A percentile compares a stretch with the other conserved stretches of the same genome.
phyloP scores from a whole-genome alignment of 2,888 invertebrate genomes.

The Aquatica leii region DNA sequence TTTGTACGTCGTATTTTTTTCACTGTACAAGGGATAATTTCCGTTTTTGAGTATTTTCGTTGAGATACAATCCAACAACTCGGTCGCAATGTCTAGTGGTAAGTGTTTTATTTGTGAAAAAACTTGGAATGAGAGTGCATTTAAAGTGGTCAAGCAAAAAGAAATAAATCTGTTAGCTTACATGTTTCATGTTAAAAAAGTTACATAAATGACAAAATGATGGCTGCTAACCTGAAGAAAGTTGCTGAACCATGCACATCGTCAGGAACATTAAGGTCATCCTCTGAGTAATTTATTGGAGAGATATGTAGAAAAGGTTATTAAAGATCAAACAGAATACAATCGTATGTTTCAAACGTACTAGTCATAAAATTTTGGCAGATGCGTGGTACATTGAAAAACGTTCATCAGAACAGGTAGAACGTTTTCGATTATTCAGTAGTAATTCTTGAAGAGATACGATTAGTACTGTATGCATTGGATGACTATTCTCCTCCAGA shows the following conservation, averaged over 20 bases:
- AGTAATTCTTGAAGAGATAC: conserved; percentile 11
- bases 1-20: too few relatives aligned
- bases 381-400: conserved; percentile 11
- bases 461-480: conserved; percentile 11
- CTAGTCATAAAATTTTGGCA: not conserved
- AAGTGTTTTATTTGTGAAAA: conserved; percentile 23
- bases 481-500: conserved; percentile 16
- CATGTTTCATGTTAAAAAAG: conserved; percentile 4
- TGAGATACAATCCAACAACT: too few relatives aligned
- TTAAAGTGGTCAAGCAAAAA: too few relatives aligned
- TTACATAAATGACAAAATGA: conserved; percentile 3
- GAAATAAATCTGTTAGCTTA: conserved; percentile 11
- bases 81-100: too few relatives aligned
- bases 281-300: conserved; percentile 1
- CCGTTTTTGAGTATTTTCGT: too few relatives aligned
- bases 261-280: not conserved
- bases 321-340: too few relatives aligned
- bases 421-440: conserved; percentile 8
- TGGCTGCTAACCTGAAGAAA: not conserved
- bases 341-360: conserved; percentile 3
- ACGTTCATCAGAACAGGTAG: conserved; percentile 1
- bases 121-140: conserved; percentile 9
- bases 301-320: not conserved
- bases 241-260: conserved; percentile 2
- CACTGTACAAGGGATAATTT: too few relatives aligned